Evolutionary conservation across 1,140 invertebrate genomes (phyloP).

Genomic region (Pseudomyrmex cubaensis): DNA sequence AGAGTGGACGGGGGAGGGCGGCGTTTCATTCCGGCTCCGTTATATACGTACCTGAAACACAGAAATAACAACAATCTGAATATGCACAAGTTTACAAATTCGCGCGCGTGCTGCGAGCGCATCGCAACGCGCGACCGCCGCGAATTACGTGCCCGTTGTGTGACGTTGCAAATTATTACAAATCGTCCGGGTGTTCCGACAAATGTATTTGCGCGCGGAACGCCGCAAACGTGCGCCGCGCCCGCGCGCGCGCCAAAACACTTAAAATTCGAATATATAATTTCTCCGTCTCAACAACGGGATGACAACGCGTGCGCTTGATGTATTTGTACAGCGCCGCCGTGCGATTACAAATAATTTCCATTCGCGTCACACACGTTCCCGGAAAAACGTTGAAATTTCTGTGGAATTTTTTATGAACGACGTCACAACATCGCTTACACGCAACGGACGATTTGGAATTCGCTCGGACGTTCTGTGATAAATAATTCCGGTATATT

Average conservation of each 20-base stretch:
- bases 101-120: not conserved
- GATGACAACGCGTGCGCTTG: not conserved
- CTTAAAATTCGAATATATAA: constrained; percentile 16
- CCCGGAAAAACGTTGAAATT: not conserved
- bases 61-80: constrained; percentile 44
- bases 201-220: not conserved
- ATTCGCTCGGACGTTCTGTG: not conserved
- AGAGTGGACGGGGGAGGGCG: not conserved
- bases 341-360: constrained; percentile 16
- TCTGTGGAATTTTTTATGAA: constrained; percentile 35
- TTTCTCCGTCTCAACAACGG: not conserved
- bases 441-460: not conserved
- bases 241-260: not conserved
- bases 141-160: not conserved
- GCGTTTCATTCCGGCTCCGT: not conserved
- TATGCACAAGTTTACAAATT: not conserved
- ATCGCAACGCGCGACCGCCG: not conserved
- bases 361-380: not conserved
- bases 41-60: constrained; percentile 72
- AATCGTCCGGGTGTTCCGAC: not conserved
- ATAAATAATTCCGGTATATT: not conserved
- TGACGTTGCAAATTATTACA: constrained; percentile 18
- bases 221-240: not conserved
- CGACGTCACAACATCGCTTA: constrained; percentile 18
- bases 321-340: not conserved